Base-by-base conservation (phyloP, 1,140 invertebrate species). In the Trachymyrmex septentrionalis region DNA sequence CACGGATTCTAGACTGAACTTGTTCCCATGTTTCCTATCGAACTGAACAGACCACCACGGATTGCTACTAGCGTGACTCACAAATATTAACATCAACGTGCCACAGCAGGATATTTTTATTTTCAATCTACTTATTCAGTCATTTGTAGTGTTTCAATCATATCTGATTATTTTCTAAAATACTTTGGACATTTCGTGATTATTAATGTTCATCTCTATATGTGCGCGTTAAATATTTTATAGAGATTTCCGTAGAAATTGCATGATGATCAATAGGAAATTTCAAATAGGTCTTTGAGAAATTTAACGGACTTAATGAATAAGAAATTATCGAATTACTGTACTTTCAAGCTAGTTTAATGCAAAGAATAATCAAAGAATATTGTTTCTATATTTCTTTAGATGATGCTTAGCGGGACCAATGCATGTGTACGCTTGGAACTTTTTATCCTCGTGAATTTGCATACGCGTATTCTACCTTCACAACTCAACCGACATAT, bases 1-100 rank as follows among this genome's bases (percentile, higher is more conserved):
- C 93, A 94, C 93, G 90, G 94, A 95, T 95, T 95, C 92, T 91
- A 91, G 91, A 93, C 91, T 89, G 81, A 86, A 86, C 85, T 91
- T 72, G 73, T 87, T 92, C 91, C 86, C 86, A 73, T 80, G 86
- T 82, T 86, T 88, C 75, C 87, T 82, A 91, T 91, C 71, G 73
- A 87, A 80, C 86, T 80, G 77, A 53, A 63, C 66, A 75, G 94
- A 94, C 94, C 94, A 94, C 94, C 93, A 87, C 71, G 88, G 67
- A 88, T 82, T 75, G 85, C 75, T 90, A 85, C 87, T 87, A 89
- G 76, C 81, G 21, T 89, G 88, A 77, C 82, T 84, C 38, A 84
- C 38, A 63, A 84, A 75, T 73, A 84, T 84, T 75, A 63, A 75
- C 44, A 75, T 63, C 34, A 82, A 61, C 67, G 16, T 57, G 19